Percentiles rank a stretch among this genome's conserved stretches.
Evolutionary conservation across 1,140 invertebrate species (phyloP).

Genomic region (Habropoda laboriosa): DNA sequence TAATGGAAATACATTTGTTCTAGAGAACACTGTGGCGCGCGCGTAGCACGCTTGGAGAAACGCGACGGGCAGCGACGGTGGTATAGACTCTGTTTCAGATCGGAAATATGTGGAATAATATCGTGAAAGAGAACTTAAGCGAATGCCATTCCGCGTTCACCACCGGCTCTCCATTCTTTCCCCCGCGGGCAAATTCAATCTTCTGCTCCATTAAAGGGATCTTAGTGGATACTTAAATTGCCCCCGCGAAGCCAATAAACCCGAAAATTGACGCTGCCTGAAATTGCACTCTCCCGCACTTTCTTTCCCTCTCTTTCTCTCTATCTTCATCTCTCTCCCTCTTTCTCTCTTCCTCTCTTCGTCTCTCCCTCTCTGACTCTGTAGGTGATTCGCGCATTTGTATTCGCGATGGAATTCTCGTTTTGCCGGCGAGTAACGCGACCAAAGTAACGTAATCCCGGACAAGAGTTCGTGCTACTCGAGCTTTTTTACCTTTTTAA

Average conservation of each 20-base stretch:
- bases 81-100: neutral
- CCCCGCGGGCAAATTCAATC: conserved; percentile 24
- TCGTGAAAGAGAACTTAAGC: neutral
- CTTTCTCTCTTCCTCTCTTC: too few relatives aligned
- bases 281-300: neutral
- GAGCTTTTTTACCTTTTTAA: conserved; percentile 36
- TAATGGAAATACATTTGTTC: conserved; percentile 28
- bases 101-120: conserved; percentile 37
- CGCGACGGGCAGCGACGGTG: neutral
- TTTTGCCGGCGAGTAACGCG: neutral
- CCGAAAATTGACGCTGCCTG: conserved; percentile 6
- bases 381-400: too few relatives aligned
- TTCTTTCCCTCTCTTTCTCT: too few relatives aligned
- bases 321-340: too few relatives aligned
- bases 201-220: conserved; percentile 39
- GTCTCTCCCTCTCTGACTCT: too few relatives aligned
- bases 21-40: neutral
- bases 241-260: neutral
- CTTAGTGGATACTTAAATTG: conserved; percentile 20
- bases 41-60: too few relatives aligned
- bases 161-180: neutral
- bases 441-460: conserved; percentile 12
- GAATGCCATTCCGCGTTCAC: neutral
- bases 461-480: conserved; percentile 2
- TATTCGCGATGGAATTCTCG: conserved; percentile 10